A percentile compares a stretch with the other conserved stretches of the same genome.
phyloP scores from a whole-genome alignment of 35 echinoderm and acorn worm species.

The Hemicentrotus pulcherrimus region DNA sequence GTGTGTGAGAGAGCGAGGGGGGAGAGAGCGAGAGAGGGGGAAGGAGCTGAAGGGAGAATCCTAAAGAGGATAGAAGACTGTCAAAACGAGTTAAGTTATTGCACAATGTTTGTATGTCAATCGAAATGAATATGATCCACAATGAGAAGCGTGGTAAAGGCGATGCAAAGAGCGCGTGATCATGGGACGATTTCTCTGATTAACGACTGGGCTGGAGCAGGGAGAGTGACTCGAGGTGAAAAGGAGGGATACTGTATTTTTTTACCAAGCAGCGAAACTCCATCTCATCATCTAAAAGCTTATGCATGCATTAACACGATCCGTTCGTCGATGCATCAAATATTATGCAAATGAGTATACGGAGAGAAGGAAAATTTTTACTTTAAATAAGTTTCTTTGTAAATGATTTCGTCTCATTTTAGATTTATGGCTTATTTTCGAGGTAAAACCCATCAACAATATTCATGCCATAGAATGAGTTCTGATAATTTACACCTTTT shows the following conservation, averaged over 20 bases:
- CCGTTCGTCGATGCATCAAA: background rate
- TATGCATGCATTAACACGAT: background rate
- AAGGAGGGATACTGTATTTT: background rate
- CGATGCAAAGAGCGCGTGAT: background rate
- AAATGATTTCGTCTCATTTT: background rate
- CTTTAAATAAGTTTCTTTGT: background rate
- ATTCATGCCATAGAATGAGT: no score
- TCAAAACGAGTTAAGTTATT: slow-evolving; percentile 6
- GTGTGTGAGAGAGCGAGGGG: background rate
- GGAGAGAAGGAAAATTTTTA: background rate
- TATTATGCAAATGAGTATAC: background rate
- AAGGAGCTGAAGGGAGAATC: background rate
- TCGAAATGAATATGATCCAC: background rate
- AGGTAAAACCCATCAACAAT: background rate
- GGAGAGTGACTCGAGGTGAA: slow-evolving; percentile 6
- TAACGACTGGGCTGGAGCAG: background rate
- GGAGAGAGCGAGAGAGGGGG: background rate
- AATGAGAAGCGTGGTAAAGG: background rate
- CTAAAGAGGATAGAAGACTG: background rate
- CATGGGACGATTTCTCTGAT: background rate
- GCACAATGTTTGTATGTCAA: background rate
- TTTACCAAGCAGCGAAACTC: background rate
- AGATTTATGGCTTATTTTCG: background rate
- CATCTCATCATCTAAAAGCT: background rate
- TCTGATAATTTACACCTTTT: no score